Evolutionary conservation across 1,140 invertebrate species (phyloP).

Genomic region (Eriosoma lanigerum): DNA sequence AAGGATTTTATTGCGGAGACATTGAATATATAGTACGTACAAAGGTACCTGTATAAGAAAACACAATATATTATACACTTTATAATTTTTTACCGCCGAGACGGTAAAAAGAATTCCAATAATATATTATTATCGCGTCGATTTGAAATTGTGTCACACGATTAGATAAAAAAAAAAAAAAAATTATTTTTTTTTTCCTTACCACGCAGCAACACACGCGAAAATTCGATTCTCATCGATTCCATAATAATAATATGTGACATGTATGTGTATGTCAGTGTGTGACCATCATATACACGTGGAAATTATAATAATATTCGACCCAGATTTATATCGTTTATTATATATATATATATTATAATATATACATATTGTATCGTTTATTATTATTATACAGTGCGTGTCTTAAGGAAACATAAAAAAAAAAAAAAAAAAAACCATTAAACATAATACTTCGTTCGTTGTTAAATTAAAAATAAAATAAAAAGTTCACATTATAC

Average conservation of each 20-base stretch:
- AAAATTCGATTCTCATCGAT: background rate
- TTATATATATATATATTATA: background rate
- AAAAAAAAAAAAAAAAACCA: too few species aligned
- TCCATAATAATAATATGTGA: too few species aligned
- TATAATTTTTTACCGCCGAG: background rate
- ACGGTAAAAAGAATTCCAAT: too few species aligned
- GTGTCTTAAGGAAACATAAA: too few species aligned
- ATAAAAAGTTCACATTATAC: background rate
- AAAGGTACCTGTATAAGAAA: too few species aligned
- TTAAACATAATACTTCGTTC: too few species aligned
- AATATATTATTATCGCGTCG: background rate
- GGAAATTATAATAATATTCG: conserved; percentile 14
- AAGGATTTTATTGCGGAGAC: background rate
- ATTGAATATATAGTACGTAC: background rate
- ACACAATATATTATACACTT: background rate
- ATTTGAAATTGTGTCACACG: conserved; percentile 10
- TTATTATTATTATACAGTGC: background rate
- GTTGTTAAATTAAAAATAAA: too few species aligned
- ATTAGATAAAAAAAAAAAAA: too few species aligned
- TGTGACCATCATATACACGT: background rate
- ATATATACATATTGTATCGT: too few species aligned
- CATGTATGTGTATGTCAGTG: too few species aligned
- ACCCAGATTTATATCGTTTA: conserved; percentile 1
- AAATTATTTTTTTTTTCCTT: too few species aligned
- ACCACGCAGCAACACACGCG: too few species aligned